These are phyloP conservation scores for Brassicogethes aeneus DNA, from an alignment of 2,888 invertebrate species.

Conservation along the genomic window DNA sequence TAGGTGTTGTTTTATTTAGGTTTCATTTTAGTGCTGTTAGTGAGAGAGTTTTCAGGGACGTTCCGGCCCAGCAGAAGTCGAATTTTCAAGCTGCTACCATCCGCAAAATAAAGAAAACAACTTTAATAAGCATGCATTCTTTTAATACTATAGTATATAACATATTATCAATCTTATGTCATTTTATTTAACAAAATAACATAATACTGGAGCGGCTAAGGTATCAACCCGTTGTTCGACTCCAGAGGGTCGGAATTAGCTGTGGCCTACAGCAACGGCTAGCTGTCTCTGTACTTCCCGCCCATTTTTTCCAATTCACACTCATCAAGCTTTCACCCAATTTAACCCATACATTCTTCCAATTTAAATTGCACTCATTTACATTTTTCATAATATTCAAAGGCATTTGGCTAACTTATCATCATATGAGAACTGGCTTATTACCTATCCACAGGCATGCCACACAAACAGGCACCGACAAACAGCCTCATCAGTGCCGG, in stretches of 20 bases:
- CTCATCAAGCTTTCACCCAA: constrained; percentile 6
- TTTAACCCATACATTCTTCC: too few relatives aligned
- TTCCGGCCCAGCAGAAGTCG: constrained; percentile 40
- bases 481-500: too few relatives aligned
- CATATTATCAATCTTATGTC: too few relatives aligned
- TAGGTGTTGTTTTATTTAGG: constrained; percentile 10
- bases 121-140: constrained; percentile 21
- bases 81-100: constrained; percentile 38
- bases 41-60: constrained; percentile 40
- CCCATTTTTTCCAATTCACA: constrained; percentile 26
- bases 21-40: constrained; percentile 36
- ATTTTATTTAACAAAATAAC: too few relatives aligned
- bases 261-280: constrained; percentile 62
- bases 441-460: too few relatives aligned
- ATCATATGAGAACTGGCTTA: too few relatives aligned
- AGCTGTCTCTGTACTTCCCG: constrained; percentile 50
- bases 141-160: constrained; percentile 5
- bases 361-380: too few relatives aligned
- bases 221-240: constrained; percentile 39
- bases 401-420: too few relatives aligned
- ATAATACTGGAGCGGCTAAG: constrained; percentile 20
- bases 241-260: constrained; percentile 40
- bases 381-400: too few relatives aligned
- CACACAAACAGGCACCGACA: too few relatives aligned
- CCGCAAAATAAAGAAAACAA: constrained; percentile 26